A percentile compares a stretch with the other conserved stretches of the same genome.
Evolutionary conservation across 1,140 invertebrate species (phyloP).

Genomic region (Magallana ariakensis): DNA sequence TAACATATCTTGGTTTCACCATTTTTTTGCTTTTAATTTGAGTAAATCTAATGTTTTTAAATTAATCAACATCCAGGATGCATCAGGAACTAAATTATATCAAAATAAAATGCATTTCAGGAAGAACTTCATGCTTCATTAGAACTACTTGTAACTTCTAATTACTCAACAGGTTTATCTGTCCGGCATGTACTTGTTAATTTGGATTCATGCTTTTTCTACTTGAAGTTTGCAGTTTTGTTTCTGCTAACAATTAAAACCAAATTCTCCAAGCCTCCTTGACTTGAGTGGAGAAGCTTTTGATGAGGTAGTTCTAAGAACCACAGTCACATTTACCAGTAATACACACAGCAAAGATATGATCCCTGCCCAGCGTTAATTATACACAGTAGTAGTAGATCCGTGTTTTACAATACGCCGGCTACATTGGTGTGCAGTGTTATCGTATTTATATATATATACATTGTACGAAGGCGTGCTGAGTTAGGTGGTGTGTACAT

Average conservation of each 20-base stretch:
- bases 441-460: neutral
- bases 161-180: neutral
- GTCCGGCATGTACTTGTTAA: neutral
- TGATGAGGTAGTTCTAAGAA: no score
- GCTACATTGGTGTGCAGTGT: neutral
- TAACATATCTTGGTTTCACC: neutral
- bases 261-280: neutral
- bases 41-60: neutral
- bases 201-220: constrained; percentile 6
- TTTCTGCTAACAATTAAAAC: neutral
- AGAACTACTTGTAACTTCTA: constrained; percentile 26
- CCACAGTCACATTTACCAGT: no score
- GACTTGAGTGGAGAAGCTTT: no score
- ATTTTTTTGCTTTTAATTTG: neutral
- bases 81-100: neutral
- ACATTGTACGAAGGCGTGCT: neutral
- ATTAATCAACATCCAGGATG: neutral
- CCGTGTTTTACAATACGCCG: constrained; percentile 14
- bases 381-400: neutral
- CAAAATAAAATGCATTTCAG: neutral
- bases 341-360: neutral
- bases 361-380: neutral
- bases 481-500: neutral
- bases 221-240: neutral
- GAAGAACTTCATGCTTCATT: neutral